A percentile compares a stretch with the other conserved stretches of the same genome.
phyloP scores from a whole-genome alignment of 2,113 vertebrate species.

The Mobula birostris region DNA sequence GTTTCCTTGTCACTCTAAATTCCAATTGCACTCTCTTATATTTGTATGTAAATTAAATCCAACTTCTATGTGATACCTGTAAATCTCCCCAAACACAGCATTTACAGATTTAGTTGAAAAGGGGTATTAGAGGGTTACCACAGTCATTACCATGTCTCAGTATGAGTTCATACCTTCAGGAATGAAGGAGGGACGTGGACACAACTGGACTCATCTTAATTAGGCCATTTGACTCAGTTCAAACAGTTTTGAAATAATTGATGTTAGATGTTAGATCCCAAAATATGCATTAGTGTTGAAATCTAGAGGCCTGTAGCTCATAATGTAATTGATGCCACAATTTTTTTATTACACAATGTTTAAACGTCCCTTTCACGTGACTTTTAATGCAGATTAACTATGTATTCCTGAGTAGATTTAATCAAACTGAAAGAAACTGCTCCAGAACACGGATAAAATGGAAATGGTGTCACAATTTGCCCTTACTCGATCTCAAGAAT shows the following conservation, averaged over 20 bases:
- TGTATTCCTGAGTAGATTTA: neutral
- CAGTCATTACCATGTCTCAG: neutral
- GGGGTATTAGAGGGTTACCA: neutral
- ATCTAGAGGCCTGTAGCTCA: neutral
- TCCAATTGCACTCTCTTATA: too few relatives aligned
- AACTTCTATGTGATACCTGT: neutral
- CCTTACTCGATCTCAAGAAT: neutral
- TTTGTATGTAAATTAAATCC: neutral
- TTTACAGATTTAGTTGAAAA: neutral
- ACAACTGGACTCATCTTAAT: neutral
- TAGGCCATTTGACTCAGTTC: neutral
- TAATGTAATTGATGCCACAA: neutral
- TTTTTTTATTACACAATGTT: neutral
- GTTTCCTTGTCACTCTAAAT: too few relatives aligned
- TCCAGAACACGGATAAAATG: neutral
- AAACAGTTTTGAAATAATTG: neutral
- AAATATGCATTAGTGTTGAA: neutral
- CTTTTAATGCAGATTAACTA: neutral
- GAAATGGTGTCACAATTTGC: neutral
- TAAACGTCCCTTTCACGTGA: neutral
- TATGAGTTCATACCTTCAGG: neutral
- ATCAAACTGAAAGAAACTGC: neutral
- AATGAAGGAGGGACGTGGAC: neutral
- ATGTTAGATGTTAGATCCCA: neutral
- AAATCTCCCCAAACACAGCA: neutral